Percentiles rank a stretch among this genome's conserved stretches.
Evolutionary conservation across 2,113 vertebrate genomes (phyloP).

Genomic region (Oplegnathus fasciatus): DNA sequence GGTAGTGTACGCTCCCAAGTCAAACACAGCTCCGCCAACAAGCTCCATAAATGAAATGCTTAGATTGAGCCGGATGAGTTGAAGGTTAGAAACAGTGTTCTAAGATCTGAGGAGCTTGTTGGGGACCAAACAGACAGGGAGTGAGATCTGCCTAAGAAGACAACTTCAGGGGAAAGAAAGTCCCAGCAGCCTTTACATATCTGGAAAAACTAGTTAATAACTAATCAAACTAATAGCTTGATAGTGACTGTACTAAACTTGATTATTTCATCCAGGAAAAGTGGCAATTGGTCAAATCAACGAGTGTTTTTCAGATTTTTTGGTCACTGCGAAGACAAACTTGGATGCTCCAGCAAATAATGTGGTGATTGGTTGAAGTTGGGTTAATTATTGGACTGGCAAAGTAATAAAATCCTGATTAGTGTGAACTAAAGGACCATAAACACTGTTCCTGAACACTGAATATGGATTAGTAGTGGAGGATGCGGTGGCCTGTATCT

Average conservation of each 20-base stretch:
- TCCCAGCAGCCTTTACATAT: too few species aligned
- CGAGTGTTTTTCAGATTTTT: not conserved
- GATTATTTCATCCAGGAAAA: not conserved
- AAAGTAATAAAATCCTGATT: not conserved
- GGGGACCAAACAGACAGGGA: not conserved
- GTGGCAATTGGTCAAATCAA: not conserved
- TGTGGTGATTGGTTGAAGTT: too few species aligned
- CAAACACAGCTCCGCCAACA: not conserved
- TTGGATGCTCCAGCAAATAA: not conserved
- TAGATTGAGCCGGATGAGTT: not conserved
- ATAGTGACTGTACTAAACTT: not conserved
- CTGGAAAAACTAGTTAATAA: not conserved
- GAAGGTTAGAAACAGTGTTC: not conserved
- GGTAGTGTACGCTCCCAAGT: not conserved
- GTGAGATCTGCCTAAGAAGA: slow-evolving; percentile 21
- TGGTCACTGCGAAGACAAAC: not conserved
- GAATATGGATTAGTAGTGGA: not conserved
- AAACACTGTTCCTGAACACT: not conserved
- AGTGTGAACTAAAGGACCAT: not conserved
- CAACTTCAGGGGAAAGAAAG: not conserved
- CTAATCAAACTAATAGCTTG: too few species aligned
- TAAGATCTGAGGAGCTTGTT: not conserved
- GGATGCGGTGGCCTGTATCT: not conserved
- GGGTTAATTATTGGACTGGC: too few species aligned
- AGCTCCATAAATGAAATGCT: not conserved